Percentiles rank a stretch among this genome's conserved stretches.
Conservation (phyloP, 92 coral and sea anemone genomes). For the Umimayanthus kanabou region DNA sequence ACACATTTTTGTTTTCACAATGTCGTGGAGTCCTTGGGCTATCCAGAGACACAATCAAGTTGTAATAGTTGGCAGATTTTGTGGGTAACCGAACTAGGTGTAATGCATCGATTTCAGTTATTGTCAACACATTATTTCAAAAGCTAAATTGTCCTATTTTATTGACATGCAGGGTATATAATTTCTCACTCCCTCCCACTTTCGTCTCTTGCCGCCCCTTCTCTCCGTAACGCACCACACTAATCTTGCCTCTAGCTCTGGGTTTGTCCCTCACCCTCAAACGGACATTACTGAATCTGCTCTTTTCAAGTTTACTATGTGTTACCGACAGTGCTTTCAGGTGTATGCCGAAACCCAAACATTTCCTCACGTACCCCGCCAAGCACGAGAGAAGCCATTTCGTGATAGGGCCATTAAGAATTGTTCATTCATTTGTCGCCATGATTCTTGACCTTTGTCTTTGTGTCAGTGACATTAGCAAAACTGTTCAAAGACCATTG, state of each 20-base stretch:
- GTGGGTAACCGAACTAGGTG: not conserved
- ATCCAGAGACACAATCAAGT: no score
- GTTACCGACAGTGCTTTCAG: not conserved
- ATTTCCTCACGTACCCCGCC: conserved; percentile 13
- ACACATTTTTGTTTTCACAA: no score
- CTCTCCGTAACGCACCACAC: not conserved
- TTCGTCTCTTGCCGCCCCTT: not conserved
- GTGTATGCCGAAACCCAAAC: not conserved
- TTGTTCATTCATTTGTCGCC: not conserved
- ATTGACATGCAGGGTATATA: not conserved
- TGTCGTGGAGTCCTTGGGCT: no score
- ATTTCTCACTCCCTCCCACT: not conserved
- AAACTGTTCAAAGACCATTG: not conserved
- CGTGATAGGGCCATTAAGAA: not conserved
- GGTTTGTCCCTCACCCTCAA: not conserved
- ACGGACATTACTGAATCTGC: not conserved
- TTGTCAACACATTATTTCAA: not conserved
- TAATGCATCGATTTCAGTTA: not conserved
- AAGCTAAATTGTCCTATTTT: not conserved
- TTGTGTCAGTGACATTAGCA: not conserved
- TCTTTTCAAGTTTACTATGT: not conserved
- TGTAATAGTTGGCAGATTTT: not conserved
- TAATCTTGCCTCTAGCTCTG: not conserved
- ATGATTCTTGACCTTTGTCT: conserved; percentile 1
- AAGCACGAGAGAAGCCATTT: not conserved